phyloP scores from a whole-genome alignment of 2,888 invertebrate genomes.

The Clepsis dumicolana region DNA sequence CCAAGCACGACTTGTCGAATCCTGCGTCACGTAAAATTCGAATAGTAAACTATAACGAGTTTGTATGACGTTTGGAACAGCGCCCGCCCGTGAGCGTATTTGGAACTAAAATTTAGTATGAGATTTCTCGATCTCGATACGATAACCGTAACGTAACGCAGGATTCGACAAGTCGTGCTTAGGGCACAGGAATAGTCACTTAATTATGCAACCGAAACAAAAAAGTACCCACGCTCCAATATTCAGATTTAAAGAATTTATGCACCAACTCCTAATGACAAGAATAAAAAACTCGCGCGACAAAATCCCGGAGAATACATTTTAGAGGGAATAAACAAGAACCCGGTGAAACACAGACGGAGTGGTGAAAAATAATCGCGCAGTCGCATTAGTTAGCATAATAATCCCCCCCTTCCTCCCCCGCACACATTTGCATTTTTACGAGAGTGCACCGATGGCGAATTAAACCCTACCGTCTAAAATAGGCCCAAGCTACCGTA shows the following conservation, averaged over 20 bases:
- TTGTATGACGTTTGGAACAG: too few species aligned
- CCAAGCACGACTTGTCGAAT: too few species aligned
- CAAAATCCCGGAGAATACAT: not conserved
- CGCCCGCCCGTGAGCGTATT: too few species aligned
- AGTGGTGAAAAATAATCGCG: constrained; percentile 38
- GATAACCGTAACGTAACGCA: too few species aligned
- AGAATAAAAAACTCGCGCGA: constrained; percentile 7
- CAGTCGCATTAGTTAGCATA: constrained; percentile 44
- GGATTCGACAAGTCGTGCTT: too few species aligned
- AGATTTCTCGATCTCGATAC: too few species aligned
- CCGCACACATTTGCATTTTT: constrained; percentile 63
- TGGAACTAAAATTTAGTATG: too few species aligned
- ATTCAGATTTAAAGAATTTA: too few species aligned
- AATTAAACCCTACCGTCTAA: constrained; percentile 43
- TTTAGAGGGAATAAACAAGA: constrained; percentile 27
- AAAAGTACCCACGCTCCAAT: not conserved
- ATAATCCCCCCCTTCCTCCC: constrained; percentile 40
- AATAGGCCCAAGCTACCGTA: constrained; percentile 9
- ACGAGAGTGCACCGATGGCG: constrained; percentile 59
- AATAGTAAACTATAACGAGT: too few species aligned
- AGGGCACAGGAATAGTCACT: too few species aligned
- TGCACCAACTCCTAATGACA: constrained; percentile 5
- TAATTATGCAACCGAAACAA: not conserved
- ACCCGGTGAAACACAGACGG: constrained; percentile 26
- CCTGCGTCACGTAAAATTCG: too few species aligned